A percentile compares a stretch with the other conserved stretches of the same genome.
Conservation (phyloP, 2,888 invertebrate genomes). For the Tachina lurida region DNA sequence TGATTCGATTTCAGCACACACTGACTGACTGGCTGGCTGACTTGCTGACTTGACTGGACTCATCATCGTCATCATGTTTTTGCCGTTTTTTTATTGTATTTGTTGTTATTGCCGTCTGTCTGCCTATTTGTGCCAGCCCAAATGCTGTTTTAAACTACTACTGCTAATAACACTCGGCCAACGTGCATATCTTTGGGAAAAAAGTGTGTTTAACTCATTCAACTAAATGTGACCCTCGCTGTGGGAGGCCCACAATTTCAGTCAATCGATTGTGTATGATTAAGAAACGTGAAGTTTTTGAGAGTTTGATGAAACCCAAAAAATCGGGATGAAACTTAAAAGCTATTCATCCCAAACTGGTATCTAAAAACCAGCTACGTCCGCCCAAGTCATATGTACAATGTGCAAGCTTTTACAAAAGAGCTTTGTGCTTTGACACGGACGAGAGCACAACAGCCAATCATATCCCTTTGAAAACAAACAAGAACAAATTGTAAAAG, state of each 20-base stretch:
- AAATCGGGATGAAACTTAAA: not conserved
- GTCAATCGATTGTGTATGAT: not conserved
- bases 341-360: not conserved
- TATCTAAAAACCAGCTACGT: too few relatives aligned
- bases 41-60: conserved; percentile 14
- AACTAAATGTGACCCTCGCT: conserved; percentile 39
- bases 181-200: conserved; percentile 26
- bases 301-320: not conserved
- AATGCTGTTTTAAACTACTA: conserved; percentile 63
- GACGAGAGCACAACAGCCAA: too few relatives aligned
- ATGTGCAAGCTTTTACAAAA: too few relatives aligned
- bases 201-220: conserved; percentile 48
- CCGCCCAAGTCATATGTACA: too few relatives aligned
- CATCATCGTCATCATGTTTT: conserved; percentile 57
- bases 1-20: conserved; percentile 65
- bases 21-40: conserved; percentile 50
- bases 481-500: too few relatives aligned
- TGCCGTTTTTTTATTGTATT: conserved; percentile 39
- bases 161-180: conserved; percentile 60
- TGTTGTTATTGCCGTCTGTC: conserved; percentile 49
- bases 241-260: not conserved
- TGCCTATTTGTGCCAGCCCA: conserved; percentile 61
- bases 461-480: too few relatives aligned
- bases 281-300: not conserved
- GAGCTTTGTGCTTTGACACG: too few relatives aligned